A percentile compares a stretch with the other conserved stretches of the same genome.
These are phyloP conservation scores for Pteromalus puparum DNA, from an alignment of 1,140 invertebrate species.

Conservation along the genomic window DNA sequence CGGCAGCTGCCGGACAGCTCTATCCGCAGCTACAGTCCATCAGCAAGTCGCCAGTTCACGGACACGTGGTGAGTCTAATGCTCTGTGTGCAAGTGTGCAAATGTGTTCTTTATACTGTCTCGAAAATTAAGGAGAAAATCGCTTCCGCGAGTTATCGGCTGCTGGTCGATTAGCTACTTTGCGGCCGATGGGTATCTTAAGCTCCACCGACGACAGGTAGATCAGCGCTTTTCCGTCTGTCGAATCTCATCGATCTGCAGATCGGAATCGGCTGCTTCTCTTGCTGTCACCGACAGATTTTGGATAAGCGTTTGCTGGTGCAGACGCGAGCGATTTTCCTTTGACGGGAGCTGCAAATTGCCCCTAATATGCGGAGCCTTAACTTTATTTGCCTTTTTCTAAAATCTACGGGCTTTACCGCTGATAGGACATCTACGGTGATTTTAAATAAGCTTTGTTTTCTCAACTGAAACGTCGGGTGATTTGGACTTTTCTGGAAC, in stretches of 20 bases:
- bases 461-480: not conserved
- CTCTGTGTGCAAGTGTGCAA: not conserved
- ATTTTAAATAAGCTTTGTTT: not conserved
- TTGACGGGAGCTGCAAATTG: no score
- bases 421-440: no score
- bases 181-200: constrained; percentile 62
- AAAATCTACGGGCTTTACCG: no score
- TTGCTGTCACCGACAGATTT: not conserved
- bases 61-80: constrained; percentile 73
- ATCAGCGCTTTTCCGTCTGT: not conserved
- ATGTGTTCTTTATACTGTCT: not conserved
- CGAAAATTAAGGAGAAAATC: not conserved
- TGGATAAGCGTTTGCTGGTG: not conserved
- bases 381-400: constrained; percentile 32
- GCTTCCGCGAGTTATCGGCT: not conserved
- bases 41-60: constrained; percentile 72
- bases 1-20: constrained; percentile 74
- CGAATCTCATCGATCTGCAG: constrained; percentile 31
- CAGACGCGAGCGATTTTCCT: not conserved
- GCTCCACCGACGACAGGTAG: constrained; percentile 52
- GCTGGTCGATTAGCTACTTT: not conserved
- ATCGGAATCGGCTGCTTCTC: not conserved
- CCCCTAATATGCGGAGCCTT: not conserved
- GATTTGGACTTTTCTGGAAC: not conserved
- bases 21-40: constrained; percentile 74